Percentiles rank a stretch among this genome's conserved stretches.
phyloP scores from a whole-genome alignment of 2,888 invertebrate genomes.

The Drosophila monieri region DNA sequence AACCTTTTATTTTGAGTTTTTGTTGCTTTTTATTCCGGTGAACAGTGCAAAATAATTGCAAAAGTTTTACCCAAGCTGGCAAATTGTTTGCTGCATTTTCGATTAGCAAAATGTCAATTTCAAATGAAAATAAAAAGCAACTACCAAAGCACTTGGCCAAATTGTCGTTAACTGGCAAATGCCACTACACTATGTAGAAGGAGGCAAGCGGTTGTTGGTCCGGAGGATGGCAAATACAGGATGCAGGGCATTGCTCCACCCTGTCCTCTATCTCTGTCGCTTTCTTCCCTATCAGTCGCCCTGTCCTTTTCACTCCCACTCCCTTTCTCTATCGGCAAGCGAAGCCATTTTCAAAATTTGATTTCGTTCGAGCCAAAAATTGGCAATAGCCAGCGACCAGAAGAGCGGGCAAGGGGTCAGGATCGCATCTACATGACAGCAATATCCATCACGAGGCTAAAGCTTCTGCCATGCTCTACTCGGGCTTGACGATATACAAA shows the following conservation, averaged over 20 bases:
- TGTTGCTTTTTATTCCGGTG: slow-evolving; percentile 30
- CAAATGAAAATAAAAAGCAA: slow-evolving; percentile 55
- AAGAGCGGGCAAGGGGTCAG: slow-evolving; percentile 12
- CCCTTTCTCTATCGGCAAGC: slow-evolving; percentile 27
- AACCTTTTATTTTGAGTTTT: background rate
- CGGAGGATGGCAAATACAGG: slow-evolving; percentile 13
- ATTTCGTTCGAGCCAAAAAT: slow-evolving; percentile 67
- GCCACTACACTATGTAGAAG: slow-evolving; percentile 24
- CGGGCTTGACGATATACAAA: slow-evolving; percentile 66
- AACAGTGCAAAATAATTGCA: slow-evolving; percentile 66
- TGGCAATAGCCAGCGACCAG: slow-evolving; percentile 55
- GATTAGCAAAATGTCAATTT: slow-evolving; percentile 78
- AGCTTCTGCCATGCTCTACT: slow-evolving; percentile 45
- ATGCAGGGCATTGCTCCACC: slow-evolving; percentile 13
- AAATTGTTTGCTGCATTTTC: slow-evolving; percentile 79
- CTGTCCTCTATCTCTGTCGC: background rate
- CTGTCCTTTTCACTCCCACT: background rate
- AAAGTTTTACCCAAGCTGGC: slow-evolving; percentile 70
- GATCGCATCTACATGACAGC: slow-evolving; percentile 64
- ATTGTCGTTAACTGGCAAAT: slow-evolving; percentile 53
- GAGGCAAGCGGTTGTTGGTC: slow-evolving; percentile 17
- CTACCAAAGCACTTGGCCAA: slow-evolving; percentile 55
- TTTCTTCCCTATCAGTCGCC: background rate
- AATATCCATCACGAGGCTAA: slow-evolving; percentile 74
- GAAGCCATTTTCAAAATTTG: slow-evolving; percentile 74